These are phyloP conservation scores for Chaetorhynchus papuensis DNA, from an alignment of 2,113 vertebrate genomes.

Conservation along the genomic window DNA sequence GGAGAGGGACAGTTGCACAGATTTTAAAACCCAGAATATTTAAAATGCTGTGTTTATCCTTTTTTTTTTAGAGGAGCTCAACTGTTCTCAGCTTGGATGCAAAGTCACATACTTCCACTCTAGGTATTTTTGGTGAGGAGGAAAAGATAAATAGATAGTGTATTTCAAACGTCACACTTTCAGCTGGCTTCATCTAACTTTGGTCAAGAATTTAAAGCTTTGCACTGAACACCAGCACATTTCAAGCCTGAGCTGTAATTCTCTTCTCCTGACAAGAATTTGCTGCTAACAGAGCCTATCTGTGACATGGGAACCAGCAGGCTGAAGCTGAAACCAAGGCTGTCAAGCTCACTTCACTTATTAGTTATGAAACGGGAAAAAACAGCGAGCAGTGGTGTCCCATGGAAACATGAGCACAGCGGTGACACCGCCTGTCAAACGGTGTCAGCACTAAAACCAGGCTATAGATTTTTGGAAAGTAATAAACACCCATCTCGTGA, in stretches of 20 bases:
- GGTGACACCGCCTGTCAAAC: not conserved
- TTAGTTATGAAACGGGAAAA: slow-evolving; percentile 30
- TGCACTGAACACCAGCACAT: not conserved
- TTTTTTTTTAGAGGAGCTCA: not conserved
- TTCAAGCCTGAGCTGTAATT: not conserved
- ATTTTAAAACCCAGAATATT: not conserved
- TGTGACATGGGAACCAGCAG: slow-evolving; percentile 36
- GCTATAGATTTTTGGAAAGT: slow-evolving; percentile 17
- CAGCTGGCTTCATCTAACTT: slow-evolving; percentile 26
- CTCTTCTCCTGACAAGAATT: slow-evolving; percentile 22
- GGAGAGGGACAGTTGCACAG: not conserved
- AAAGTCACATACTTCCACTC: not conserved
- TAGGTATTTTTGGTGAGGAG: slow-evolving; percentile 42
- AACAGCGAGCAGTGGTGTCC: not conserved
- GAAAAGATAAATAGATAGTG: slow-evolving; percentile 18
- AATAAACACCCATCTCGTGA: not conserved
- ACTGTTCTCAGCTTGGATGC: not conserved
- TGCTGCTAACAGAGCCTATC: not conserved
- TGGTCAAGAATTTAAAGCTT: slow-evolving; percentile 40
- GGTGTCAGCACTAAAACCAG: not conserved
- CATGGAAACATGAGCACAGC: not conserved
- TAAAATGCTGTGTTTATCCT: not conserved
- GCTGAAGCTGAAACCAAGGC: not conserved
- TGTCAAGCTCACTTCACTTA: slow-evolving; percentile 23
- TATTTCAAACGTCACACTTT: not conserved